phyloP scores from a whole-genome alignment of 2,888 invertebrate species.

The Phyto melanocephala region DNA sequence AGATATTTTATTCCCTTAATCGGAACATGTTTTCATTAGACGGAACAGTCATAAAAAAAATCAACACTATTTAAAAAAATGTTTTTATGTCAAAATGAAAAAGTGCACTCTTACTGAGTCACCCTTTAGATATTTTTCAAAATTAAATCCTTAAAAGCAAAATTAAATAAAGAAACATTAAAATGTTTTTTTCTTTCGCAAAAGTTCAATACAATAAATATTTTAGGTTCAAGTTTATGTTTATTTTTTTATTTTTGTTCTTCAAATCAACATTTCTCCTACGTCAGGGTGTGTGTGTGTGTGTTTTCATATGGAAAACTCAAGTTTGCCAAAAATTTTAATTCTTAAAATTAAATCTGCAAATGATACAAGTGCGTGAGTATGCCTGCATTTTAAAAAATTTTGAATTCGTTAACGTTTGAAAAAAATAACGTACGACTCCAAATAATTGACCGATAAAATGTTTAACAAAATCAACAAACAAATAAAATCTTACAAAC shows the following conservation, averaged over 20 bases:
- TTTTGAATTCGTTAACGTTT: slow-evolving; percentile 24
- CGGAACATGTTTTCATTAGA: too few species aligned
- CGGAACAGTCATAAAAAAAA: too few species aligned
- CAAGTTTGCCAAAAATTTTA: background rate
- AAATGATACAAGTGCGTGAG: background rate
- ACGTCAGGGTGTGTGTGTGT: background rate
- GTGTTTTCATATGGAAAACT: background rate
- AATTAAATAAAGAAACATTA: background rate
- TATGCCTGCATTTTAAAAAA: too few species aligned
- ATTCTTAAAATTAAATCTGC: slow-evolving; percentile 6
- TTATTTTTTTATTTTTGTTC: background rate
- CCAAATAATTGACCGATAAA: background rate
- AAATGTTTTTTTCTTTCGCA: background rate
- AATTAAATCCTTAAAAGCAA: background rate
- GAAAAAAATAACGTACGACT: too few species aligned
- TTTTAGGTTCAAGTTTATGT: slow-evolving; percentile 39
- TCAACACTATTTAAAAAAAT: background rate
- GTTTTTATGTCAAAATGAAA: background rate
- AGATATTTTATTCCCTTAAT: too few species aligned
- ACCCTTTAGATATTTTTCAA: background rate
- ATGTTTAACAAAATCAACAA: background rate
- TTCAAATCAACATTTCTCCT: background rate
- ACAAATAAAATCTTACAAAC: slow-evolving; percentile 4
- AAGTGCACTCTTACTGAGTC: too few species aligned
- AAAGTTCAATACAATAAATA: slow-evolving; percentile 5